Evolutionary conservation across 2,113 vertebrate genomes (phyloP).

Genomic region (Nothoprocta perdicaria): DNA sequence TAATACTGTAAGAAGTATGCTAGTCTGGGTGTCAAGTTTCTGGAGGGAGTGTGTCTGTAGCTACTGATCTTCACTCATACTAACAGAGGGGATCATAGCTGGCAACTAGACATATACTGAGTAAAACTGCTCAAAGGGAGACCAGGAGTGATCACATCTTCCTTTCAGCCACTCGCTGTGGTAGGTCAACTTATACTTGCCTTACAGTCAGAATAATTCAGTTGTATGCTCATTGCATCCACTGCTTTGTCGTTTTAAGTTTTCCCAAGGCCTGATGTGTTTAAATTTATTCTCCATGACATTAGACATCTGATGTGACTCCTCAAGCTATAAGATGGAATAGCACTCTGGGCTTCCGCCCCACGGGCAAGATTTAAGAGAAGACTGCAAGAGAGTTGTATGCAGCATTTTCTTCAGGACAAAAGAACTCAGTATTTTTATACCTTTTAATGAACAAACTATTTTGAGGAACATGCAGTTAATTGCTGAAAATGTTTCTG

Average conservation of each 20-base stretch:
- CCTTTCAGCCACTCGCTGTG: background rate
- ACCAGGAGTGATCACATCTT: background rate
- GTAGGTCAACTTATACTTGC: background rate
- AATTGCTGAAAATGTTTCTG: constrained; percentile 33
- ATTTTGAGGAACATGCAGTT: background rate
- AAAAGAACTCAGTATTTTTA: constrained; percentile 2
- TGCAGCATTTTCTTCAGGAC: background rate
- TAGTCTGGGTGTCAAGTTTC: background rate
- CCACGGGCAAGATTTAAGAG: background rate
- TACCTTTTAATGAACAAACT: constrained; percentile 3
- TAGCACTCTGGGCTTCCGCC: background rate
- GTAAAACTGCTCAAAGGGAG: background rate
- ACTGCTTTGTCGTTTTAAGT: background rate
- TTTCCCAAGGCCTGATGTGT: constrained; percentile 20
- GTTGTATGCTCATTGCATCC: background rate
- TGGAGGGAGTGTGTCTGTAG: background rate
- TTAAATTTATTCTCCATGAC: background rate
- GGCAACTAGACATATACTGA: background rate
- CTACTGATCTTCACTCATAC: background rate
- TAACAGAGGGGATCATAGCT: background rate
- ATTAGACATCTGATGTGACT: constrained; percentile 1
- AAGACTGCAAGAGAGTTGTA: background rate
- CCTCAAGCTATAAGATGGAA: background rate
- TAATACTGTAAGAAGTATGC: background rate
- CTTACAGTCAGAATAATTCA: constrained; percentile 27